Percentiles rank a stretch among this genome's conserved stretches.
These are phyloP conservation scores for Agrotis exclamationis DNA, from an alignment of 2,888 invertebrate genomes.

Conservation along the genomic window DNA sequence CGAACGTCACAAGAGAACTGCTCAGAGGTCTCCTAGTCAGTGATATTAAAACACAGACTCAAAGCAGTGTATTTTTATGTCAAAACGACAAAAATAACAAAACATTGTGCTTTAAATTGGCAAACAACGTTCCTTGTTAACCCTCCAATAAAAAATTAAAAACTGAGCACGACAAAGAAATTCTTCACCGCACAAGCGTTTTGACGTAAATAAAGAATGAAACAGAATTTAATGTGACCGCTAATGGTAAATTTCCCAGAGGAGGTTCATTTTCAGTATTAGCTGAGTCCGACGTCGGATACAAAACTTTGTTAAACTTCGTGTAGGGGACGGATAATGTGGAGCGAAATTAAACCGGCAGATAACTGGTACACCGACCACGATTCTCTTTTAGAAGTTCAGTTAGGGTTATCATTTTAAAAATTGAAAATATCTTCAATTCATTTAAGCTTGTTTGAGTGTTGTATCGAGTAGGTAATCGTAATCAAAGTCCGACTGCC, in stretches of 20 bases:
- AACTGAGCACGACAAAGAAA: constrained; percentile 53
- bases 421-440: neutral
- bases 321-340: constrained; percentile 67
- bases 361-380: constrained; percentile 38
- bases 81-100: neutral
- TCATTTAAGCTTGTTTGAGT: too few species aligned
- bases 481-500: too few species aligned
- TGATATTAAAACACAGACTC: neutral
- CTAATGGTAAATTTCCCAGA: constrained; percentile 87
- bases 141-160: constrained; percentile 29
- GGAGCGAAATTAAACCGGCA: constrained; percentile 66
- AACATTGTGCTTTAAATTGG: constrained; percentile 4
- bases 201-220: constrained; percentile 79
- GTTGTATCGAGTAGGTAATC: too few species aligned
- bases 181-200: constrained; percentile 63
- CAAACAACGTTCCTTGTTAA: constrained; percentile 11
- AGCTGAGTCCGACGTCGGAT: constrained; percentile 66
- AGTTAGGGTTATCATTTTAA: neutral
- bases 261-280: constrained; percentile 82
- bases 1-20: too few species aligned
- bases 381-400: constrained; percentile 24
- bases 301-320: constrained; percentile 76
- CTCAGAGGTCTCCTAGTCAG: too few species aligned
- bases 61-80: neutral
- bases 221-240: constrained; percentile 83